A percentile compares a stretch with the other conserved stretches of the same genome.
phyloP scores from a whole-genome alignment of 2,797 vertebrate genomes.

The Coluber constrictor region DNA sequence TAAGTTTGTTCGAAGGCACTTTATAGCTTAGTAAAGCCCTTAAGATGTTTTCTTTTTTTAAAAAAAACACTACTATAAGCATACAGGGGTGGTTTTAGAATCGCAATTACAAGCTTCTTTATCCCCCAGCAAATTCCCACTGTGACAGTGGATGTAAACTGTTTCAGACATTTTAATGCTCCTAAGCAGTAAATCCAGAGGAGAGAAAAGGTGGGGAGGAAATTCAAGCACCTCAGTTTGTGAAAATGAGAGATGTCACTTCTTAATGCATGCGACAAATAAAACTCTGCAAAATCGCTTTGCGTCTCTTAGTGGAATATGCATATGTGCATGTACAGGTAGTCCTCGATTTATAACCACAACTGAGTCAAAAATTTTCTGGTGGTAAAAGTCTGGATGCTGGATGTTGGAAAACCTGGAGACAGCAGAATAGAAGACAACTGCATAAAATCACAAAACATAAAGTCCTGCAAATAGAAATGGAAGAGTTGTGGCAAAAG shows the following conservation, averaged over 20 bases:
- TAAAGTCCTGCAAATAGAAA: background rate
- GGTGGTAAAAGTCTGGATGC: background rate
- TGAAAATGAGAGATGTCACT: conserved; percentile 42
- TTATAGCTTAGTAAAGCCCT: conserved; percentile 68
- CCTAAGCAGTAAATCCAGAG: conserved; percentile 57
- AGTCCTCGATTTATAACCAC: background rate
- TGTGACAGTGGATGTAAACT: conserved; percentile 66
- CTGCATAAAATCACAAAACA: background rate
- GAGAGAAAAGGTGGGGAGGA: conserved; percentile 21
- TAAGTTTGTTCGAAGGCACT: conserved; percentile 63
- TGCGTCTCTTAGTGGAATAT: conserved; percentile 41
- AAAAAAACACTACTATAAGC: conserved; percentile 57
- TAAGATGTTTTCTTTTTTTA: conserved; percentile 57
- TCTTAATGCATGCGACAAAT: conserved; percentile 66
- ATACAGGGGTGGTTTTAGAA: conserved; percentile 67
- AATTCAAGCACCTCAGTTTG: conserved; percentile 48
- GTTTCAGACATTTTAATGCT: conserved; percentile 70
- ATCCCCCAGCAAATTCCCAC: conserved; percentile 69
- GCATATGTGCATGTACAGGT: background rate
- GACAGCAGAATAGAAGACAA: background rate
- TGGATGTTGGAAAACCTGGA: background rate
- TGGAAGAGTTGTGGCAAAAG: background rate
- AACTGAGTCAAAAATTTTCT: background rate
- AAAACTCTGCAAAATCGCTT: conserved; percentile 66
- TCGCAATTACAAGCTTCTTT: conserved; percentile 68